Conservation (phyloP, 2,797 vertebrate genomes). For the Semaprochilodus insignis region DNA sequence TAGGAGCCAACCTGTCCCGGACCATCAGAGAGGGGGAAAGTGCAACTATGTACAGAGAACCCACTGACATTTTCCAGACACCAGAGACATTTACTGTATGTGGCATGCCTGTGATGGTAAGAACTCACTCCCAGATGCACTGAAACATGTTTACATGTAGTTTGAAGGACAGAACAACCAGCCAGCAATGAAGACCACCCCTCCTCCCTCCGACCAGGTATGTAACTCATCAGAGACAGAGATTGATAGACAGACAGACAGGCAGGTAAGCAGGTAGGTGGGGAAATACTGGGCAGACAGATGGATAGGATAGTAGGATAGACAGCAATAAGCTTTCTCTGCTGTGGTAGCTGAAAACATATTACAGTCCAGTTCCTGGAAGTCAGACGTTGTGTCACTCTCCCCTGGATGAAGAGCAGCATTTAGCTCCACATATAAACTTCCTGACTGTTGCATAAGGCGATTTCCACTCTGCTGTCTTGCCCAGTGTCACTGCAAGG, state of each 20-base stretch:
- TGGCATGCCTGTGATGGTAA: no score
- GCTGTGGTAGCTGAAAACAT: background rate
- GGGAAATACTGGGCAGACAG: background rate
- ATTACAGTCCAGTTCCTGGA: background rate
- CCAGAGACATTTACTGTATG: no score
- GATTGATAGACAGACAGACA: background rate
- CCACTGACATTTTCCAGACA: no score
- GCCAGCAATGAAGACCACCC: no score
- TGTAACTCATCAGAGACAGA: background rate
- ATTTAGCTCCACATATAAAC: background rate
- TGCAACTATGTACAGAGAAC: no score
- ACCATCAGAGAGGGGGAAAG: no score
- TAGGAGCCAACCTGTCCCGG: no score
- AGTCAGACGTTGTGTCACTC: background rate
- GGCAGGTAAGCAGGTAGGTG: background rate
- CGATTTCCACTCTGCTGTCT: background rate
- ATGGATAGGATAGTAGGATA: background rate
- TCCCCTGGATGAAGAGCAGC: slow-evolving; percentile 1
- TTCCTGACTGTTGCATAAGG: slow-evolving; percentile 1
- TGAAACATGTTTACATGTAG: no score
- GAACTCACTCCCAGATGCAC: no score
- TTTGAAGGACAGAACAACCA: no score
- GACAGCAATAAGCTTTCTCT: background rate
- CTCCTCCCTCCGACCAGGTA: no score
- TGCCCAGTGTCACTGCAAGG: slow-evolving; percentile 1